These are phyloP conservation scores for Cephalopholis sonnerati DNA, from an alignment of 2,113 vertebrate genomes.

Conservation along the genomic window DNA sequence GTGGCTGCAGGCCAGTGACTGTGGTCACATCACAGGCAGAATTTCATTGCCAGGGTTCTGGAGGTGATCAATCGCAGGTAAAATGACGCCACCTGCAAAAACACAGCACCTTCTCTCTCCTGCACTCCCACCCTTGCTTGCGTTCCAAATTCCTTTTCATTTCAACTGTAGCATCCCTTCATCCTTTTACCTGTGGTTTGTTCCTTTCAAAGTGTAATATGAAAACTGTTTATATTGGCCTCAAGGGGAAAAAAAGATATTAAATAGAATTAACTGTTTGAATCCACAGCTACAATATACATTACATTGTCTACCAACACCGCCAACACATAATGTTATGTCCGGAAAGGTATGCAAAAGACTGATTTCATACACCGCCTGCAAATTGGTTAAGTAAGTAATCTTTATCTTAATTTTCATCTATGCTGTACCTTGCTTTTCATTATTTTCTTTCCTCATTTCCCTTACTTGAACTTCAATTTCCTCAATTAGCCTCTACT, in stretches of 20 bases:
- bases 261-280: constrained; percentile 15
- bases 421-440: constrained; percentile 51
- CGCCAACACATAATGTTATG: constrained; percentile 12
- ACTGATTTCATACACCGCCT: constrained; percentile 38
- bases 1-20: constrained; percentile 45
- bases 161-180: constrained; percentile 19
- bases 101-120: neutral
- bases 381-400: constrained; percentile 59
- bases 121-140: constrained; percentile 8
- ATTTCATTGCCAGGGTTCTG: constrained; percentile 38
- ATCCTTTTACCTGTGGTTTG: neutral
- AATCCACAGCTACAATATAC: constrained; percentile 17
- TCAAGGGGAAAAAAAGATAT: neutral
- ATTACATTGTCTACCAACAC: constrained; percentile 7
- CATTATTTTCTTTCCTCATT: constrained; percentile 67
- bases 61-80: constrained; percentile 51
- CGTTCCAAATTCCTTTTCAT: constrained; percentile 14
- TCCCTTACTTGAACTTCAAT: constrained; percentile 54
- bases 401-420: constrained; percentile 62
- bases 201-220: neutral
- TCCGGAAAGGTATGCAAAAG: constrained; percentile 36
- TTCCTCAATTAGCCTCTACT: constrained; percentile 63
- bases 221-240: neutral
- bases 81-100: constrained; percentile 39
- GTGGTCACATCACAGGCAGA: constrained; percentile 48